Evolutionary conservation across 2,888 invertebrate genomes (phyloP).

Genomic region (Timandra comae): DNA sequence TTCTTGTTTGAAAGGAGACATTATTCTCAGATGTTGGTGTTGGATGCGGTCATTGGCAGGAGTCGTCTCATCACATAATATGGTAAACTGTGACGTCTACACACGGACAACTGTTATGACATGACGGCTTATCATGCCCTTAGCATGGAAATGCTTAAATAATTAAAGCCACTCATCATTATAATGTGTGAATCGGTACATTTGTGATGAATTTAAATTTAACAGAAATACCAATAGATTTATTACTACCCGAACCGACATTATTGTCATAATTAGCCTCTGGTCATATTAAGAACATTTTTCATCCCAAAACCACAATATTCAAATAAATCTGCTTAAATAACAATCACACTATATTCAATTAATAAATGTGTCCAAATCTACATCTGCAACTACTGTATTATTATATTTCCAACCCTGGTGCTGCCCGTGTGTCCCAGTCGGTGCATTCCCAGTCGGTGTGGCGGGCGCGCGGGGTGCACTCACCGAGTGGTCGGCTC

Average conservation of each 20-base stretch:
- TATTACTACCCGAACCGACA: no score
- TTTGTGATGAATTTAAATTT: no score
- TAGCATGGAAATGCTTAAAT: neutral
- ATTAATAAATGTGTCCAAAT: no score
- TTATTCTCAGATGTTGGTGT: neutral
- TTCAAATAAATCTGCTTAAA: no score
- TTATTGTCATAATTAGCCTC: no score
- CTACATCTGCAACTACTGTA: no score
- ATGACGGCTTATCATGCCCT: no score
- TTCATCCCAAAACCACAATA: no score
- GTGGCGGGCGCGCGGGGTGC: no score
- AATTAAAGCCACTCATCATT: neutral
- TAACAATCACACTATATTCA: no score
- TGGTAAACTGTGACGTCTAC: constrained; percentile 32
- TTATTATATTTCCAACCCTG: no score
- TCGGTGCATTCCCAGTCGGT: constrained; percentile 28
- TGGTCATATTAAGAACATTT: no score
- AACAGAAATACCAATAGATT: neutral
- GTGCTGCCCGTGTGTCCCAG: constrained; percentile 15
- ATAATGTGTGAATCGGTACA: neutral
- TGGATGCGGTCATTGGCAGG: constrained; percentile 28
- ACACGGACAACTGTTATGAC: constrained; percentile 13
- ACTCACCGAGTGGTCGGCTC: constrained; percentile 51
- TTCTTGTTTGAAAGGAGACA: neutral
- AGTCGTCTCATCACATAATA: constrained; percentile 32